Evolutionary conservation across 2,113 vertebrate species (phyloP).

Genomic region (Ovibos moschatus): DNA sequence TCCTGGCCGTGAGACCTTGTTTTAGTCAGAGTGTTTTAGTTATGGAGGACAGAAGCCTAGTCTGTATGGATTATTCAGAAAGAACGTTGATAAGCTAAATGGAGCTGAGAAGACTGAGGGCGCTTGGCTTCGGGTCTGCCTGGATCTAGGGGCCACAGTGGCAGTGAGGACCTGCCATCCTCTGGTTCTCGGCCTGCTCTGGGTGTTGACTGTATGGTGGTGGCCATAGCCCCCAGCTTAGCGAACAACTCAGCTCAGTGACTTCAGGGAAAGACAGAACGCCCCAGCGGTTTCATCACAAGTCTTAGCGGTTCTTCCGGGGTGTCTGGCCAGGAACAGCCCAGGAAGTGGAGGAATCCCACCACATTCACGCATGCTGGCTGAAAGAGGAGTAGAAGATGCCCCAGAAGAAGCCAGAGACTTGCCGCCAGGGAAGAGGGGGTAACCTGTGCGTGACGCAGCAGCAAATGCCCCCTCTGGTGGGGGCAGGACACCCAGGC

Average conservation of each 20-base stretch:
- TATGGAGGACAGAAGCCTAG: background rate
- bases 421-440: background rate
- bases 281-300: background rate
- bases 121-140: background rate
- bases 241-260: background rate
- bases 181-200: background rate
- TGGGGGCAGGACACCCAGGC: background rate
- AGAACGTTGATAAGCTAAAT: background rate
- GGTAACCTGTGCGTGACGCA: background rate
- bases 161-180: background rate
- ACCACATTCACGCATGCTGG: background rate
- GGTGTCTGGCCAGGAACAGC: background rate
- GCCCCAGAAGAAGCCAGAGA: background rate
- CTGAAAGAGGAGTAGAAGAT: too few species aligned
- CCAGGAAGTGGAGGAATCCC: background rate
- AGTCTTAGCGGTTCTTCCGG: background rate
- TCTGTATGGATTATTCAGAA: background rate
- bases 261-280: background rate
- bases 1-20: background rate
- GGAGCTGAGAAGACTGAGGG: background rate
- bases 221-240: background rate
- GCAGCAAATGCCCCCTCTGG: background rate
- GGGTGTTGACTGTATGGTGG: too few species aligned
- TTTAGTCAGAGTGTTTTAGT: background rate
- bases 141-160: background rate